Evolutionary conservation across 2,888 invertebrate species (phyloP).

Genomic region (Azorinus chamasolen): DNA sequence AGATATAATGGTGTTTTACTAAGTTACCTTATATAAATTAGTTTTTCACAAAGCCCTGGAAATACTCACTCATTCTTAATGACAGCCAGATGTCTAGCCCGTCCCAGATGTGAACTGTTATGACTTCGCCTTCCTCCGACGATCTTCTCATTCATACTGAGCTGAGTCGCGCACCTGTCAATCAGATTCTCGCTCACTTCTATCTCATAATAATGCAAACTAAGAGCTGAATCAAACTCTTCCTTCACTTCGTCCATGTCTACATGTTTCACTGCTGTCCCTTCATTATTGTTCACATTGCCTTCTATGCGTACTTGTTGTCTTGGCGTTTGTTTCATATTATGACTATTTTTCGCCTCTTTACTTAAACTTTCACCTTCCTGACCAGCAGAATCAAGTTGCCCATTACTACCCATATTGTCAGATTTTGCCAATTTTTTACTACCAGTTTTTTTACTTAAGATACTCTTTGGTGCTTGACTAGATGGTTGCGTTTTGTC

Average conservation of each 20-base stretch:
- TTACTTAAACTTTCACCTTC: constrained; percentile 19
- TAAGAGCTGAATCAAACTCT: constrained; percentile 83
- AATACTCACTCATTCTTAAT: constrained; percentile 72
- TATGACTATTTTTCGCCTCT: constrained; percentile 39
- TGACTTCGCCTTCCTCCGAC: constrained; percentile 72
- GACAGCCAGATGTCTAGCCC: constrained; percentile 80
- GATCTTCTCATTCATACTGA: constrained; percentile 83
- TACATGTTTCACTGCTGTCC: constrained; percentile 21
- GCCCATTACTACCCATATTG: constrained; percentile 25
- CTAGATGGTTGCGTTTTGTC: constrained; percentile 46
- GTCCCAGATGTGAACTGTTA: constrained; percentile 71
- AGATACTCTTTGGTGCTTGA: constrained; percentile 60
- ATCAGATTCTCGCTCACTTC: constrained; percentile 83
- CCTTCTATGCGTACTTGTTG: constrained; percentile 63
- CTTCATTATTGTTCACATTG: constrained; percentile 21
- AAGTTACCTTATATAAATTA: not conserved
- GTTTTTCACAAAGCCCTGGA: not conserved
- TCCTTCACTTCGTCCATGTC: constrained; percentile 40
- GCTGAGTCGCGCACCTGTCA: constrained; percentile 83
- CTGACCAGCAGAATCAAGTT: constrained; percentile 26
- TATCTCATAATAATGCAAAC: constrained; percentile 81
- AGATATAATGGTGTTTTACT: too few relatives aligned
- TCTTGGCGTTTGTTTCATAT: constrained; percentile 21
- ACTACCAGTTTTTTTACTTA: constrained; percentile 54
- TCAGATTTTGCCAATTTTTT: constrained; percentile 43